Evolutionary conservation across 2,888 invertebrate species (phyloP).

Genomic region (Ametastegia equiseti): DNA sequence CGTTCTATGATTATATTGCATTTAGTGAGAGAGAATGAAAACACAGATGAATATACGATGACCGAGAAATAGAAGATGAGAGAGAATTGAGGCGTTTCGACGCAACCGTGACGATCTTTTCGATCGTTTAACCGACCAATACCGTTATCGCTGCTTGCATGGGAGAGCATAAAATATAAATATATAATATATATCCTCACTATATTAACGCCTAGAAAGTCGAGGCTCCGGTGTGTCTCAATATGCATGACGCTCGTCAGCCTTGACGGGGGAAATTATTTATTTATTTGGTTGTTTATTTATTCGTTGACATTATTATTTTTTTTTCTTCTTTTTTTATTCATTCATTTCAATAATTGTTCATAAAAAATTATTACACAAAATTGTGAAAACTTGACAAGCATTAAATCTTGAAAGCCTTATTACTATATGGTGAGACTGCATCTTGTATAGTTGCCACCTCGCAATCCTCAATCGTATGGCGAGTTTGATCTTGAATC

Average conservation of each 20-base stretch:
- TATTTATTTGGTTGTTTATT: neutral
- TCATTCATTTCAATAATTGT: neutral
- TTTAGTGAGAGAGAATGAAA: too few relatives aligned
- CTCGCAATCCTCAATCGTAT: neutral
- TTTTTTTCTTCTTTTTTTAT: neutral
- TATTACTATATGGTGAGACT: neutral
- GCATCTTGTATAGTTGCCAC: neutral
- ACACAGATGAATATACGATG: too few relatives aligned
- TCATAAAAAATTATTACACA: neutral
- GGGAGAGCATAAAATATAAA: neutral
- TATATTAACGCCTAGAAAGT: constrained; percentile 33
- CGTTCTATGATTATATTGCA: too few relatives aligned
- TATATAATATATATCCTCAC: constrained; percentile 10
- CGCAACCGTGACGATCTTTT: constrained; percentile 7
- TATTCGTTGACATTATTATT: neutral
- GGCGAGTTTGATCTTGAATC: constrained; percentile 25
- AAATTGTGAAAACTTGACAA: neutral
- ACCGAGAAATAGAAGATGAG: too few relatives aligned
- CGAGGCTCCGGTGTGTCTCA: neutral
- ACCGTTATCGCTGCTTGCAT: constrained; percentile 34
- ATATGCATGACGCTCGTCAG: constrained; percentile 4
- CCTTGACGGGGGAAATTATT: neutral
- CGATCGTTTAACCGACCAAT: neutral
- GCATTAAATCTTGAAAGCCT: neutral
- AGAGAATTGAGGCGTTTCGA: constrained; percentile 2